Conservation (phyloP, 92 coral and sea anemone species). For the Porites evermanni region DNA sequence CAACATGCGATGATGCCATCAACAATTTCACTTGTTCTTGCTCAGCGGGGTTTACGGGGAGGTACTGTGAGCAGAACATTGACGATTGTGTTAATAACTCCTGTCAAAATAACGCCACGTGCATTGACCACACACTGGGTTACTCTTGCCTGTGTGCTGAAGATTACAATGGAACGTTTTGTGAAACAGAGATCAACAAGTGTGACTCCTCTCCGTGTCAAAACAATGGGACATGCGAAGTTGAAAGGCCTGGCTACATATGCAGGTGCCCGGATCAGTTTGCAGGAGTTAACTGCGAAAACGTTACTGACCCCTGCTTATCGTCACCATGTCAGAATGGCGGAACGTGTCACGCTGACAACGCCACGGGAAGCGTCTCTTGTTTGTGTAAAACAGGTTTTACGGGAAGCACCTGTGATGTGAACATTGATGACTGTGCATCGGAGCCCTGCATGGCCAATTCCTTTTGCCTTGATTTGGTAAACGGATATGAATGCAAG, state of each 20-base stretch:
- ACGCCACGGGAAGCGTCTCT: slow-evolving; percentile 17
- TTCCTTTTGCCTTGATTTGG: slow-evolving; percentile 59
- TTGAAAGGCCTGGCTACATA: slow-evolving; percentile 60
- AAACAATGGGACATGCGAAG: slow-evolving; percentile 71
- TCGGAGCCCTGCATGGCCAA: slow-evolving; percentile 69
- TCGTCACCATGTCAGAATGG: slow-evolving; percentile 62
- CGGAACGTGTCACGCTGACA: slow-evolving; percentile 47
- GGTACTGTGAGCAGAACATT: slow-evolving; percentile 55
- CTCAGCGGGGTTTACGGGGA: slow-evolving; percentile 64
- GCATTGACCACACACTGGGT: slow-evolving; percentile 51
- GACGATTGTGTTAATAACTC: slow-evolving; percentile 65
- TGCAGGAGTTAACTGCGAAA: slow-evolving; percentile 64
- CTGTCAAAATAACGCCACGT: slow-evolving; percentile 76
- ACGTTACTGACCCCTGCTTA: slow-evolving; percentile 36
- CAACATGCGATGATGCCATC: slow-evolving; percentile 57
- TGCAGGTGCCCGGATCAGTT: slow-evolving; percentile 63
- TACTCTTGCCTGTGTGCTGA: slow-evolving; percentile 65
- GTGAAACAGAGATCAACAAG: slow-evolving; percentile 63
- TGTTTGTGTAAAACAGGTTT: slow-evolving; percentile 67
- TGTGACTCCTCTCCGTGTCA: slow-evolving; percentile 60
- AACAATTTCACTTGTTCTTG: slow-evolving; percentile 59
- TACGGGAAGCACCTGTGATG: slow-evolving; percentile 61
- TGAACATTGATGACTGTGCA: slow-evolving; percentile 75
- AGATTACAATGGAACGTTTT: slow-evolving; percentile 72
- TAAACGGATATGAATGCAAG: slow-evolving; percentile 58